Percentiles rank a stretch among this genome's conserved stretches.
Evolutionary conservation across 2,113 vertebrate genomes (phyloP).

Genomic region (Toxostoma redivivum): DNA sequence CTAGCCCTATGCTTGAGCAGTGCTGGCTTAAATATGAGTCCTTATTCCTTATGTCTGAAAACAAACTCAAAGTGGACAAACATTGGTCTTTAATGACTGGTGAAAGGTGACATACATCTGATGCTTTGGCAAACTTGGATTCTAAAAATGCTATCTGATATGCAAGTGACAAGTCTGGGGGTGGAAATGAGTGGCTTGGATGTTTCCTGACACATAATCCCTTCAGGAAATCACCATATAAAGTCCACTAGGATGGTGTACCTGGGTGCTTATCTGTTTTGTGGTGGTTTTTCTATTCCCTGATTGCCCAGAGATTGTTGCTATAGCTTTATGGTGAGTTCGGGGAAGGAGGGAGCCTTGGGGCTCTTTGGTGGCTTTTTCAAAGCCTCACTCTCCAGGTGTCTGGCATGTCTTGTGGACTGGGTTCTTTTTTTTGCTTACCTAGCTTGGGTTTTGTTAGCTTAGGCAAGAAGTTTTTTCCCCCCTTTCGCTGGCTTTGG

Average conservation of each 20-base stretch:
- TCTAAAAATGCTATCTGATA: neutral
- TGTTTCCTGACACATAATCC: neutral
- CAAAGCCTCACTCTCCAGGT: neutral
- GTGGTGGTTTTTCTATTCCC: neutral
- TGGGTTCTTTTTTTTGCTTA: neutral
- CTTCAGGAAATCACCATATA: neutral
- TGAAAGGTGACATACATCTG: neutral
- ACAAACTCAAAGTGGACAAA: neutral
- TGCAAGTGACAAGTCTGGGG: neutral
- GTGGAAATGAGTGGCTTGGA: neutral
- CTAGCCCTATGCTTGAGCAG: neutral
- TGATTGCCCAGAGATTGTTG: neutral
- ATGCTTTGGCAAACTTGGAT: neutral
- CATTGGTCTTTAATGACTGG: neutral
- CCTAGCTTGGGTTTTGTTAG: neutral
- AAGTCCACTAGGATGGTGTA: fast-evolving
- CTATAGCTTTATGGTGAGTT: neutral
- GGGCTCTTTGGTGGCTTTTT: neutral
- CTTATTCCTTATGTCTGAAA: neutral
- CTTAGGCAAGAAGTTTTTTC: neutral
- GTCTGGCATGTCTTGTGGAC: fast-evolving
- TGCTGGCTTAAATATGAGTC: neutral
- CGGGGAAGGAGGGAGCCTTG: neutral
- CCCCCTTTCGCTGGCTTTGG: neutral
- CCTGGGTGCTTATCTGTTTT: neutral